These are phyloP conservation scores for Spizella passerina DNA, from an alignment of 2,797 vertebrate genomes.

Conservation along the genomic window DNA sequence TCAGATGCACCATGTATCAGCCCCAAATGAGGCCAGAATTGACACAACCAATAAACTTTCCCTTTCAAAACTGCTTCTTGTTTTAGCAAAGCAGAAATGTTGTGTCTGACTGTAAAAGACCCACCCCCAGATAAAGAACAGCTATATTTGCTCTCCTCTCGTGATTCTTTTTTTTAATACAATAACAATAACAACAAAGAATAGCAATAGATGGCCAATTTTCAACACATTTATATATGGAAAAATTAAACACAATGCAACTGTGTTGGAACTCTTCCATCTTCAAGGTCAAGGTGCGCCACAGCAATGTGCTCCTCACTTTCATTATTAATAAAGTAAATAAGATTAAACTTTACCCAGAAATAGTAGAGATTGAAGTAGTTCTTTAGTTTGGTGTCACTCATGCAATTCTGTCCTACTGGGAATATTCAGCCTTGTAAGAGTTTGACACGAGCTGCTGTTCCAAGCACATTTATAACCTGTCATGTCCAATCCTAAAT, in stretches of 20 bases:
- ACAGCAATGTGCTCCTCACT: background rate
- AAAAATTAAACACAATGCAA: background rate
- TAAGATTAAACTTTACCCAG: background rate
- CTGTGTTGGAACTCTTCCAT: background rate
- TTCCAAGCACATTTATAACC: background rate
- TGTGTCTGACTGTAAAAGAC: background rate
- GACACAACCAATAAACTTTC: accelerated
- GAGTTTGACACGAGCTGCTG: background rate
- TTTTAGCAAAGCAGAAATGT: background rate
- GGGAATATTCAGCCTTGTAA: background rate
- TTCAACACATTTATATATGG: background rate
- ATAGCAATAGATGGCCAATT: background rate
- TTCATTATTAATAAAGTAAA: background rate
- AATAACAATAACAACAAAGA: background rate
- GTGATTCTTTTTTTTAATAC: background rate
- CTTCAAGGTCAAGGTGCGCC: background rate
- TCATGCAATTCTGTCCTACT: background rate
- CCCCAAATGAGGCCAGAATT: background rate
- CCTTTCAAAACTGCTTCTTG: background rate
- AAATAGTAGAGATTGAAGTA: background rate
- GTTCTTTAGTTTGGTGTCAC: background rate
- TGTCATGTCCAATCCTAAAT: background rate
- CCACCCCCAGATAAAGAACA: background rate
- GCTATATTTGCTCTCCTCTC: background rate
- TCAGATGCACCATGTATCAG: background rate